Evolutionary conservation across 2,113 vertebrate genomes (phyloP), one percentile per base, ranked within the genome.

Genomic region (Danionella cerebrum): DNA sequence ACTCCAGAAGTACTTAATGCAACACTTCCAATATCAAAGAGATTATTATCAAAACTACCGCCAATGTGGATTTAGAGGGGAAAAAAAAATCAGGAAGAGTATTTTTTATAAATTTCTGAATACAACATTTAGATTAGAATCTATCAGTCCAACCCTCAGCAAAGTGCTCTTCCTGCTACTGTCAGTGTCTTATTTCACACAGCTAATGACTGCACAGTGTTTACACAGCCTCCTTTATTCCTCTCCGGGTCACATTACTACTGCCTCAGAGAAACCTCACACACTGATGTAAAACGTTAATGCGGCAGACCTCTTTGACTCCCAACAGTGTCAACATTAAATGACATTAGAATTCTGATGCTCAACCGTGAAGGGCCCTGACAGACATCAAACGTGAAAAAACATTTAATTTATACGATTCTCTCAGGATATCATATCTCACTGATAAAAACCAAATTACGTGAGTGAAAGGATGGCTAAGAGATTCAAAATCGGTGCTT

Each of bases 371-470:
- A 59, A 48, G 54, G 52, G 65, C 44, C 78, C 69, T 68, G 74
- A 81, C 74, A 82, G 84, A 80, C 76, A 80, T 14, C 52, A 39
- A 25, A 65, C 2, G 68, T 19, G 65, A 74, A 73, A 80, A 80
- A 83, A 82, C 81, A 75, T 86, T 84, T 84, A 84, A 86, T 87
- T 88, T 79, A 86, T 86, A 79, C 75, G 77, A 81, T 84, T 82
- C 42, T 84, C 82, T 76, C 79, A 76, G 73, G 85, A 84, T 85
- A 82, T 84, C 71, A 86, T 86, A 86, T 85, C 73, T 80, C 39
- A 80, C 80, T 66, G 88, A 87, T 88, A 88, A 84, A 82, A 85
- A 85, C 75, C 76, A 87, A 86, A 88, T 87, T 80, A 87, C 84
- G 76, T 79, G 75, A 54, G 74, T 85, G 82, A 87, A 89, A 86